These are phyloP conservation scores for Callospermophilus lateralis DNA, from an alignment of 2,113 vertebrate species.

Conservation along the genomic window DNA sequence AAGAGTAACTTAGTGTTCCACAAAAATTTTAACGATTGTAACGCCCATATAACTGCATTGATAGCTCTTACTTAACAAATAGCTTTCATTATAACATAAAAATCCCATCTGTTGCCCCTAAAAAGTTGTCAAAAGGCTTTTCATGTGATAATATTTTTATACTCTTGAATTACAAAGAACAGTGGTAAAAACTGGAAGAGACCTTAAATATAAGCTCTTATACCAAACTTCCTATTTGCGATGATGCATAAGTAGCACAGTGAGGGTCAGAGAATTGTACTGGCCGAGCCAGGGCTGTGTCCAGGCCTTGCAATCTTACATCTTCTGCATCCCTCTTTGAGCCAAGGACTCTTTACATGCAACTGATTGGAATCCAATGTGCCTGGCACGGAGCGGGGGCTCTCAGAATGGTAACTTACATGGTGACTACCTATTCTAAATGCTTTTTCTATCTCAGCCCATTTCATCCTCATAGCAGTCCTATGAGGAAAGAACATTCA, in stretches of 20 bases:
- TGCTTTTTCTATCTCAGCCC: not conserved
- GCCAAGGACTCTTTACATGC: not conserved
- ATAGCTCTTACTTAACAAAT: constrained; percentile 12
- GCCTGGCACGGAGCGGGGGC: not conserved
- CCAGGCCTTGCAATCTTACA: not conserved
- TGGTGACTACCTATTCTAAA: not conserved
- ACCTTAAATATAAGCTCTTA: not conserved
- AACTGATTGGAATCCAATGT: not conserved
- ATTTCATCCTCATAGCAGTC: not conserved
- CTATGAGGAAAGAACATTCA: not conserved
- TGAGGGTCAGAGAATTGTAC: not conserved
- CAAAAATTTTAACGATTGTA: not conserved
- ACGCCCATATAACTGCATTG: not conserved
- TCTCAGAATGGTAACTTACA: not conserved
- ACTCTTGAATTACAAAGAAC: not conserved
- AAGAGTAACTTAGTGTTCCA: not conserved
- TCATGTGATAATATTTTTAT: not conserved
- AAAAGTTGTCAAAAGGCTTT: not conserved
- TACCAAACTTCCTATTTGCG: not conserved
- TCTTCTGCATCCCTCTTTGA: not conserved
- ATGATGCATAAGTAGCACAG: not conserved
- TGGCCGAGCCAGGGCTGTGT: not conserved
- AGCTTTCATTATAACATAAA: not conserved
- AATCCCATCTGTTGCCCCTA: not conserved
- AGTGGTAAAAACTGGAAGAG: not conserved